Evolutionary conservation across 2,888 invertebrate genomes (phyloP).

Genomic region (Drosophila meridionalis): DNA sequence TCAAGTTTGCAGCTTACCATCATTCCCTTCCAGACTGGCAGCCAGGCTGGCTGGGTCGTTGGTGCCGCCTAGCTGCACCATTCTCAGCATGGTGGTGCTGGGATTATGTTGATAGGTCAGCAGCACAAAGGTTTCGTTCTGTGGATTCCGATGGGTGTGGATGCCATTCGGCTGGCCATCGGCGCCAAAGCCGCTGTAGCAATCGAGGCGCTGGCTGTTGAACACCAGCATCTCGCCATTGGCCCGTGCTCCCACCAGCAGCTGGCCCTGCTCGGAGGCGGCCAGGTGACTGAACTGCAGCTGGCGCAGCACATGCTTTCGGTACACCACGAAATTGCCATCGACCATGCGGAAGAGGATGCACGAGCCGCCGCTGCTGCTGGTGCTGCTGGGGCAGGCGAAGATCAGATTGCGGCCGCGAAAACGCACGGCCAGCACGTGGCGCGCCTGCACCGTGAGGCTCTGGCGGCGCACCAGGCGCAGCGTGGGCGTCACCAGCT

Average conservation of each 20-base stretch:
- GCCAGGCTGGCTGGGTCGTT: constrained; percentile 31
- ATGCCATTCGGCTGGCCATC: constrained; percentile 61
- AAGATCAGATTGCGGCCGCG: constrained; percentile 75
- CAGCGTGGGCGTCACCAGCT: constrained; percentile 54
- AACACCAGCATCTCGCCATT: constrained; percentile 75
- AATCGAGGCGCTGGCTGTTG: constrained; percentile 76
- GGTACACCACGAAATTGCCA: constrained; percentile 73
- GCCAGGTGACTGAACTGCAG: constrained; percentile 70
- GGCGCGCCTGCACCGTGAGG: constrained; percentile 66
- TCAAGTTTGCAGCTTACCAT: constrained; percentile 25
- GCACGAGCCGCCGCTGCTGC: constrained; percentile 47
- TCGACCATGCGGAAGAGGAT: constrained; percentile 76
- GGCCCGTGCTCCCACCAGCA: constrained; percentile 70
- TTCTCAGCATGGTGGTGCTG: constrained; percentile 64
- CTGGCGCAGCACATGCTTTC: constrained; percentile 65
- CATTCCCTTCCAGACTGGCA: constrained; percentile 47
- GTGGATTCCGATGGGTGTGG: constrained; percentile 60
- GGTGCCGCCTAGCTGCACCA: constrained; percentile 70
- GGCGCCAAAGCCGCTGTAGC: constrained; percentile 74
- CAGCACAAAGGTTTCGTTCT: constrained; percentile 72
- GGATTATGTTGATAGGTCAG: constrained; percentile 56
- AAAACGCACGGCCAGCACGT: constrained; percentile 67
- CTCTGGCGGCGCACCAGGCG: constrained; percentile 70
- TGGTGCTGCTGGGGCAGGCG: constrained; percentile 58
- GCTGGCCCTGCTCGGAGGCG: constrained; percentile 54